phyloP scores from a whole-genome alignment of 2,888 invertebrate species.

The Diarsia rubi region DNA sequence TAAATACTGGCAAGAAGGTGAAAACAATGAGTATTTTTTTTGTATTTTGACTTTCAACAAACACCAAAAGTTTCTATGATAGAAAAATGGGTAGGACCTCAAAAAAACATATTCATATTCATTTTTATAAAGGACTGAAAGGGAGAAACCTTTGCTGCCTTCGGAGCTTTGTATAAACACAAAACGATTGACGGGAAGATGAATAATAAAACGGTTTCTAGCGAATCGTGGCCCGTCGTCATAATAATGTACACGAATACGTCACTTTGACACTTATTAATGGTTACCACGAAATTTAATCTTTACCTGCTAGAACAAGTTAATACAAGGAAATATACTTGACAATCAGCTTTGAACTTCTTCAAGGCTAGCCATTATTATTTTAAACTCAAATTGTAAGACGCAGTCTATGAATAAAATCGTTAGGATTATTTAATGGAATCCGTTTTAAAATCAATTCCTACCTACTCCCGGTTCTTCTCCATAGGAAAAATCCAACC shows the following conservation, averaged over 20 bases:
- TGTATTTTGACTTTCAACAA: neutral
- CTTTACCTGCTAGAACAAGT: constrained; percentile 15
- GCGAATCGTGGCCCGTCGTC: constrained; percentile 50
- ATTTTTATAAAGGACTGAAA: constrained; percentile 16
- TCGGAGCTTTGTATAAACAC: constrained; percentile 33
- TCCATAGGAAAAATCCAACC: too few relatives aligned
- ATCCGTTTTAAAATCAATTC: neutral
- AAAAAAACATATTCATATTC: neutral
- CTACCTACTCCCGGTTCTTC: too few relatives aligned
- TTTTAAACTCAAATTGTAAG: constrained; percentile 13
- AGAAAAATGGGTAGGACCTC: neutral
- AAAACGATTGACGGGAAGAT: constrained; percentile 52
- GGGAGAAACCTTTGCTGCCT: constrained; percentile 14
- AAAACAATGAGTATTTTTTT: neutral
- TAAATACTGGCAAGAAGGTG: neutral
- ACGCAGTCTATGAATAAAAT: constrained; percentile 10
- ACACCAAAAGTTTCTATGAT: neutral
- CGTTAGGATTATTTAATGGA: constrained; percentile 12
- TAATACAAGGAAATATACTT: neutral
- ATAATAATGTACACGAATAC: constrained; percentile 50
- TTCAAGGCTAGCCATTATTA: constrained; percentile 23
- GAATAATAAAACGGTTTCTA: constrained; percentile 68
- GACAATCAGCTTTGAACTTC: neutral
- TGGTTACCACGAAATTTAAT: constrained; percentile 31
- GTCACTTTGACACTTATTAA: constrained; percentile 41